Evolutionary conservation across 2,113 vertebrate genomes (phyloP), one percentile per base, ranked within the genome.

Genomic region (Dicentrarchus labrax): DNA sequence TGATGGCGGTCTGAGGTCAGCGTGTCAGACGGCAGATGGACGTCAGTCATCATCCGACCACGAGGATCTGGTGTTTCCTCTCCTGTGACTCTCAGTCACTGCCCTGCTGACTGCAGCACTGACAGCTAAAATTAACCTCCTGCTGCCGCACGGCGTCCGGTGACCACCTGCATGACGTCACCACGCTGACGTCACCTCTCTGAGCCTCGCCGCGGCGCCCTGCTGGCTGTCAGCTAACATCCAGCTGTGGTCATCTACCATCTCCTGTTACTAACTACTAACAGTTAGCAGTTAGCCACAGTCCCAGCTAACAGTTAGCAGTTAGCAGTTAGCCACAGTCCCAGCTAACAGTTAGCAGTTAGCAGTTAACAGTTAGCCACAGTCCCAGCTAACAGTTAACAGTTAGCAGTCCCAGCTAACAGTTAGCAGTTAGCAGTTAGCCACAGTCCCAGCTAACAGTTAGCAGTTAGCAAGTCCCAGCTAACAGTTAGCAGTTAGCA

Each of bases 51-150:
- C 79, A 70, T 80, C 60, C 2, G 17, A 84, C 86, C 89, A 90
- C 78, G 75, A 82, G 89, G 3, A 1, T 16, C 53, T 69, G 83
- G 17, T 72, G 68, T 61, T 88, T 90, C 84, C 89, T 86, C 73
- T 85, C 80, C 84, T 79, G 81, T 90, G 89, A 90, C 81, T 76
- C 50, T 78, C 83, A 76, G 89, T 90, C 89, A 88, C 38, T 1
- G 19, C 41, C 30, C 74, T 50, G 70, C 78, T 82, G 73, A 84
- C 77, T 50, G 59, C 45, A 36, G 9, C 68, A 13, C 38, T 30
- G 4, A 2, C 2, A 1, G 61, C 72, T 87, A 83, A 87, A 80
- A 54, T 69, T 76, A 84, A 56, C 53, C 38, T 12, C 4, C 7
- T 41, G 56, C 59, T 45, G n/a, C 38, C 43, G n/a, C 13, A 30